Percentiles rank a stretch among this genome's conserved stretches.
Evolutionary conservation across 1,140 invertebrate genomes (phyloP).

Genomic region (Drosophila ironensis): DNA sequence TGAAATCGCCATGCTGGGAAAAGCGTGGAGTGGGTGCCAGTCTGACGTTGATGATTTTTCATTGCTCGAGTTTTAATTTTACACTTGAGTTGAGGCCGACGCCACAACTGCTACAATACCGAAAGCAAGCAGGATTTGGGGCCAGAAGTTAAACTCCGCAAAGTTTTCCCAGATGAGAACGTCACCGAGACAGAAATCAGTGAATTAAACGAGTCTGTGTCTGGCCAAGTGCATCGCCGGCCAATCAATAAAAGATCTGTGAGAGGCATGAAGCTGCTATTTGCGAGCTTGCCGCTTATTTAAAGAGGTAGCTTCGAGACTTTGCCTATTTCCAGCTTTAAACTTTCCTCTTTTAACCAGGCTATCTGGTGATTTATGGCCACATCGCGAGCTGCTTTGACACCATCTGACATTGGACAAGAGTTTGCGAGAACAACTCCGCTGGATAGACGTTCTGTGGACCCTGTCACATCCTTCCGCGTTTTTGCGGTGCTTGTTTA

Average conservation of each 20-base stretch:
- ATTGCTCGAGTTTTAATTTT: constrained; percentile 82
- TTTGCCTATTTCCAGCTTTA: not conserved
- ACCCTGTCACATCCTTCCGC: not conserved
- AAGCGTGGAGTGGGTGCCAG: constrained; percentile 24
- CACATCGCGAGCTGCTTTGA: constrained; percentile 69
- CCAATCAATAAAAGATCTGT: constrained; percentile 17
- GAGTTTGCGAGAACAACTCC: constrained; percentile 45
- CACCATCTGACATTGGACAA: constrained; percentile 76
- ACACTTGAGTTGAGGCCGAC: constrained; percentile 77
- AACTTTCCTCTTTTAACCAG: constrained; percentile 25
- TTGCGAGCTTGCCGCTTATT: constrained; percentile 57
- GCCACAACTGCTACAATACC: constrained; percentile 18
- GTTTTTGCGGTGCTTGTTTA: constrained; percentile 57
- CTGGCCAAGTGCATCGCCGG: constrained; percentile 2
- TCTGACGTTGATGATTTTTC: constrained; percentile 81
- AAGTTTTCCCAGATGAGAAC: not conserved
- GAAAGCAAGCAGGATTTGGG: not conserved
- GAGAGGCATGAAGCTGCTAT: constrained; percentile 4
- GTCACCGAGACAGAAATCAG: constrained; percentile 4
- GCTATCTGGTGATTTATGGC: constrained; percentile 69
- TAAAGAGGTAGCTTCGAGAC: not conserved
- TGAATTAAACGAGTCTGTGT: constrained; percentile 27
- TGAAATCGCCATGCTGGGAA: constrained; percentile 20
- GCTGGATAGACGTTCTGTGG: not conserved
- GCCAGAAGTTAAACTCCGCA: constrained; percentile 17